Base-by-base conservation (phyloP, 2,113 vertebrate genomes). In the Petrocephalus microphthalmus region DNA sequence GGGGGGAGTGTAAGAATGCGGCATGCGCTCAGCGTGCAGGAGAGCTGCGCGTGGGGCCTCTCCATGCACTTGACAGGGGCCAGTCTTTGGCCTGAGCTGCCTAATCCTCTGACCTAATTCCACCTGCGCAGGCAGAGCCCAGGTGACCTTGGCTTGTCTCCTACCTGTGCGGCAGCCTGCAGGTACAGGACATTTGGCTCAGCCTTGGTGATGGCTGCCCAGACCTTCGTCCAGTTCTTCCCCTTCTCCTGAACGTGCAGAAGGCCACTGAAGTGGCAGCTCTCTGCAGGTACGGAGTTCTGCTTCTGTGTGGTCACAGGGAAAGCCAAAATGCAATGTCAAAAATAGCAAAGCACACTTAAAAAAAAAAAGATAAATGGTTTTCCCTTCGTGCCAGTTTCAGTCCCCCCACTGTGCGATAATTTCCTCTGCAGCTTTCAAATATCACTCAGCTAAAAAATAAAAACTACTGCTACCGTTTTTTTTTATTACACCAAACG, bases 171-270 rank as follows among this genome's bases (percentile, higher is more conserved):
- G 54, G 90, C 94, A 89, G 92, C 95, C 90, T 97, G 96, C 56
- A 97, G 89, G 89, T 96, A 95, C 83, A 99, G 91, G 88, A 97
- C 95, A 47, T 97, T 94, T 25, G 96, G 97, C 88, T 97, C 96
- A 0, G 93, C 91, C 89, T 94, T 95, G 54, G 94, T 95, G 90
- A 98, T 94, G 87, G 95, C 92, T 13, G 93, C 96, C 97, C 96
- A 97, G 90, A 95, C 94, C 91, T 97, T 97, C 83, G 89, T 94
- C 97, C 96, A 98, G 88, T 91, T 93, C 91, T 94, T 96, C 85
- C 97, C 95, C 90, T 97, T 96, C 57, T 97, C 96, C 88, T 96
- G 96, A 89, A 97, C 94, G 51, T 94, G 94, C 81, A 98, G 95
- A 90, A 94, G 92, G 84, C 96, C 94, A 64, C 95, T 96, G 86